phyloP scores from a whole-genome alignment of 2,888 invertebrate species.

The Eristalis tenax region DNA sequence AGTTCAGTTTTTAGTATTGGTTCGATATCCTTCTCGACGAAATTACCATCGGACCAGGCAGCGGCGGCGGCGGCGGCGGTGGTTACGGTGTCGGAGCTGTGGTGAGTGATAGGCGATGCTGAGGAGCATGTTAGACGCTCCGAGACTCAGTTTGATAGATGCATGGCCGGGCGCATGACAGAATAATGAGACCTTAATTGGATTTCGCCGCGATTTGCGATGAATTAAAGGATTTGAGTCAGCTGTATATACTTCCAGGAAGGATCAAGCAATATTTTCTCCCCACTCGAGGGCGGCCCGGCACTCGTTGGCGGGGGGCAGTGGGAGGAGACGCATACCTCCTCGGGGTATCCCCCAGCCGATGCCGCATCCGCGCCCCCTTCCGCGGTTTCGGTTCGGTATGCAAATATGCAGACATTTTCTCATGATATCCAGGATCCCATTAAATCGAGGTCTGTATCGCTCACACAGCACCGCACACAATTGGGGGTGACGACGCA shows the following conservation, averaged over 20 bases:
- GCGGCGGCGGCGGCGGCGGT: too few relatives aligned
- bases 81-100: neutral
- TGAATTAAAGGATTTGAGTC: slow-evolving; percentile 45
- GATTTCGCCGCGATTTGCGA: slow-evolving; percentile 63
- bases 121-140: slow-evolving; percentile 55
- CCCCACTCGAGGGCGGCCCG: neutral
- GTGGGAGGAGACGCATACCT: neutral
- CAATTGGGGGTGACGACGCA: slow-evolving; percentile 57
- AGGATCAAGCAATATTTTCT: slow-evolving; percentile 29
- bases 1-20: neutral
- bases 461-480: slow-evolving; percentile 18
- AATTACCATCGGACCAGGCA: neutral
- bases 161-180: slow-evolving; percentile 73
- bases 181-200: slow-evolving; percentile 74
- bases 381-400: neutral
- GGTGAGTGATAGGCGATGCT: slow-evolving; percentile 41
- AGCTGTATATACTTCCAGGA: slow-evolving; percentile 43
- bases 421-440: neutral
- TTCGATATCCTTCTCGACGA: neutral
- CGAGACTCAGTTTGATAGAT: slow-evolving; percentile 73
- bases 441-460: slow-evolving; percentile 34
- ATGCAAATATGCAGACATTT: neutral
- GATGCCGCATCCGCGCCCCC: neutral
- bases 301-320: neutral
- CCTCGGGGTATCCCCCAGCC: neutral